Conservation (phyloP, 2,888 invertebrate species). For the Podotricha telesiphe region DNA sequence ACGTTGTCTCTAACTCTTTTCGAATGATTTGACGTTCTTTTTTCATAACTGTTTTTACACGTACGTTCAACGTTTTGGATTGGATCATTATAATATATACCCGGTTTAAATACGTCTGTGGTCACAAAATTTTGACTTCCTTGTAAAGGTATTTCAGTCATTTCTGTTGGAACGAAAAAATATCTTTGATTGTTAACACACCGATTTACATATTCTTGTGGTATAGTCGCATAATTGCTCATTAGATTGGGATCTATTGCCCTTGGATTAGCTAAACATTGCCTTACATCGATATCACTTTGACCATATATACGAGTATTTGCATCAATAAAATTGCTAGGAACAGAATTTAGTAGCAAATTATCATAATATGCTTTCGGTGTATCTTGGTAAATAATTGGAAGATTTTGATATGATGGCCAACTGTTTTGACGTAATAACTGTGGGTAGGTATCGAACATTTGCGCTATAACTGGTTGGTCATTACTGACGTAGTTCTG, state of each 20-base stretch:
- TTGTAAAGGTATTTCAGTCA: not conserved
- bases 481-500: slow-evolving; percentile 28
- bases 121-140: not conserved
- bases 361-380: slow-evolving; percentile 52
- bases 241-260: slow-evolving; percentile 49
- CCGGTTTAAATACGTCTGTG: not conserved
- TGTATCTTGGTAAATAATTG: slow-evolving; percentile 39
- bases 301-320: slow-evolving; percentile 47
- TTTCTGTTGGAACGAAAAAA: not conserved
- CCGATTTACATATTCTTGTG: slow-evolving; percentile 50
- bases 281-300: slow-evolving; percentile 48
- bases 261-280: slow-evolving; percentile 3
- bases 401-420: slow-evolving; percentile 28
- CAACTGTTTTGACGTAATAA: slow-evolving; percentile 48
- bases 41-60: not conserved
- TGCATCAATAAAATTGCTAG: slow-evolving; percentile 30
- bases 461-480: slow-evolving; percentile 40
- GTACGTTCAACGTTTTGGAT: not conserved
- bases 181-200: slow-evolving; percentile 17
- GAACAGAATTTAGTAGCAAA: slow-evolving; percentile 26
- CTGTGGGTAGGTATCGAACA: slow-evolving; percentile 50
- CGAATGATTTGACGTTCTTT: not conserved
- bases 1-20: not conserved
- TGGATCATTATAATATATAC: slow-evolving; percentile 5
- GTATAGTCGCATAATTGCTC: slow-evolving; percentile 58